Conservation (phyloP, 92 coral and sea anemone species). For the Umimayanthus kanabou region DNA sequence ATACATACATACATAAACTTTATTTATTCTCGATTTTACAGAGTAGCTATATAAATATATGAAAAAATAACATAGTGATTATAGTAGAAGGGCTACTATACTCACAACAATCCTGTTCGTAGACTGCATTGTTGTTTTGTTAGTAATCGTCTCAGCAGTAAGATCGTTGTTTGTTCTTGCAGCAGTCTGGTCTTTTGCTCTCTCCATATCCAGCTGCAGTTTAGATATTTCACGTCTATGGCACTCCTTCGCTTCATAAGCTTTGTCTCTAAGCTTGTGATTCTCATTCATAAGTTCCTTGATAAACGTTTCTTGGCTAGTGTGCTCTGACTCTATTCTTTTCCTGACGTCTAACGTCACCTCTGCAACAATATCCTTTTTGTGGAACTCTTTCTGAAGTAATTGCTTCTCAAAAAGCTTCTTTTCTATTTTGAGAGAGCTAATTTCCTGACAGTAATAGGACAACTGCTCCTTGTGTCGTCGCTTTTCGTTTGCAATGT, state of each 20-base stretch:
- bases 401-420: constrained; percentile 1
- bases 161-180: background rate
- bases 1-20: too few species aligned
- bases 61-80: background rate
- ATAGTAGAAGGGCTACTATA: background rate
- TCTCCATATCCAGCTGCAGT: background rate
- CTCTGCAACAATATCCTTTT: constrained; percentile 1
- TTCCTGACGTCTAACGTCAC: background rate
- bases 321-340: background rate
- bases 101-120: background rate
- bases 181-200: background rate
- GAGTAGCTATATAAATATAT: too few species aligned
- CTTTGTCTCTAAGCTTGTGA: constrained; percentile 9
- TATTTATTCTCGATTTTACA: too few species aligned
- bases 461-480: background rate
- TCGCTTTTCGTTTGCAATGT: background rate
- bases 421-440: background rate
- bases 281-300: constrained; percentile 8
- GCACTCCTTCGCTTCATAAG: background rate
- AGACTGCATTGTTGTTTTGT: background rate
- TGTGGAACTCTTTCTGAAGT: background rate
- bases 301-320: background rate
- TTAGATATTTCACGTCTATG: background rate
- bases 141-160: too few species aligned
- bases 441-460: background rate